Evolutionary conservation across 2,888 invertebrate genomes (phyloP), one percentile per base, ranked within the genome.

Genomic region (Frankliniella fusca): DNA sequence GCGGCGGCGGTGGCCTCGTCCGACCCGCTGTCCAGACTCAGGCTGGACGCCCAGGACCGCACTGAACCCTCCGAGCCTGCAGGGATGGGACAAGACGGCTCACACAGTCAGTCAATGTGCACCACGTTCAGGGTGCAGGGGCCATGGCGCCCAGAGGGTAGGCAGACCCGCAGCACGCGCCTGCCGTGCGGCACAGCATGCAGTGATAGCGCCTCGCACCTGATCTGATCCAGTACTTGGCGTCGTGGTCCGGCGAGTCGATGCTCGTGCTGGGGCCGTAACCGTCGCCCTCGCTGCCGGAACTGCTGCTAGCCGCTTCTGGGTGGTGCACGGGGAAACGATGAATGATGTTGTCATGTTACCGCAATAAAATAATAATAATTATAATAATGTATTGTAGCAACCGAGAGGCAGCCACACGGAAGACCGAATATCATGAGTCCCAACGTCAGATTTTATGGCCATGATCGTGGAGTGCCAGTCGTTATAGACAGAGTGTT

Each of bases 51-150:
- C 70, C 70, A 76, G 70, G 70, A 76, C 70, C 70, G 23, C 82
- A 92, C 90, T 0, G 92, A 92, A 81, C 90, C 90, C 83, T 92
- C 91, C 0, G 92, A 92, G 82, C 91, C 92, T 88, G 85, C 83
- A 80, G 82, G 82, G 28, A 38, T 48, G 27, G 80, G 81, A 23
- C 79, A 70, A 1, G 81, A 65, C 28, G 82, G 28, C n/a, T n/a
- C n/a, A n/a, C n/a, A 18, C 20, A 5, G 61, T 61, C 0, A 54
- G 54, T 54, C 54, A 15, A 11, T 9, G 50, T 15, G 50, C 50
- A 54, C 54, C 54, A 54, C 54, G 8, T 18, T 5, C 15, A 18
- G 54, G 5, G 8, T 18, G 50, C 54, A 12, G 54, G 54, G 54
- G 18, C 54, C 54, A 54, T n/a, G 54, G 15, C 54, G 54, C 54